These are phyloP conservation scores for Acronicta aceris DNA, from an alignment of 2,888 invertebrate genomes.

Conservation along the genomic window DNA sequence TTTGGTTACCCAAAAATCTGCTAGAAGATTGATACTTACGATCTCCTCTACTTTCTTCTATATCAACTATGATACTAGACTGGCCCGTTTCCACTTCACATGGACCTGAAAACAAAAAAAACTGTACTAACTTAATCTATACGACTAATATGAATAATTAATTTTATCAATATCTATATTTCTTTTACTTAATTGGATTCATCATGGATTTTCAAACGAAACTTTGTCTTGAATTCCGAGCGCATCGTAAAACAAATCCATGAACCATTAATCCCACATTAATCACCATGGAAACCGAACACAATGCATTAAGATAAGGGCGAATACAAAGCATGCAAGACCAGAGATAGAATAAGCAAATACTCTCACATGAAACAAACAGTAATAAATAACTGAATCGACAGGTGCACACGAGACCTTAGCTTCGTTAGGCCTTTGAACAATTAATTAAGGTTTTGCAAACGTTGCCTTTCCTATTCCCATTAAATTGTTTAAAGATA, in stretches of 20 bases:
- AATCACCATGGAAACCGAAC: slow-evolving; percentile 42
- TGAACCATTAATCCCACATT: slow-evolving; percentile 43
- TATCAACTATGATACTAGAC: slow-evolving; percentile 96
- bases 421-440: slow-evolving; percentile 67
- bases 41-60: slow-evolving; percentile 95
- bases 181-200: neutral
- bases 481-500: slow-evolving; percentile 52
- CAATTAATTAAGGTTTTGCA: slow-evolving; percentile 70
- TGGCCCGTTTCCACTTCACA: slow-evolving; percentile 97
- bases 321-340: slow-evolving; percentile 33
- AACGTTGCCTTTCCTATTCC: slow-evolving; percentile 58
- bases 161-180: too few relatives aligned
- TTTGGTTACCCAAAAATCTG: too few relatives aligned
- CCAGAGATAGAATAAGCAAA: slow-evolving; percentile 41
- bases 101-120: slow-evolving; percentile 76
- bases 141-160: too few relatives aligned
- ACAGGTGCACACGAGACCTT: slow-evolving; percentile 69
- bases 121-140: neutral
- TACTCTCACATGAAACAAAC: slow-evolving; percentile 63
- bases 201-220: neutral
- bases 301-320: slow-evolving; percentile 54
- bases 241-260: slow-evolving; percentile 27
- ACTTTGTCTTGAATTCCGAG: slow-evolving; percentile 16
- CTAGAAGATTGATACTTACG: slow-evolving; percentile 90
- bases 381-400: slow-evolving; percentile 74